A percentile compares a stretch with the other conserved stretches of the same genome.
Evolutionary conservation across 1,140 invertebrate species (phyloP).

Genomic region (Luehdorfia chinensis): DNA sequence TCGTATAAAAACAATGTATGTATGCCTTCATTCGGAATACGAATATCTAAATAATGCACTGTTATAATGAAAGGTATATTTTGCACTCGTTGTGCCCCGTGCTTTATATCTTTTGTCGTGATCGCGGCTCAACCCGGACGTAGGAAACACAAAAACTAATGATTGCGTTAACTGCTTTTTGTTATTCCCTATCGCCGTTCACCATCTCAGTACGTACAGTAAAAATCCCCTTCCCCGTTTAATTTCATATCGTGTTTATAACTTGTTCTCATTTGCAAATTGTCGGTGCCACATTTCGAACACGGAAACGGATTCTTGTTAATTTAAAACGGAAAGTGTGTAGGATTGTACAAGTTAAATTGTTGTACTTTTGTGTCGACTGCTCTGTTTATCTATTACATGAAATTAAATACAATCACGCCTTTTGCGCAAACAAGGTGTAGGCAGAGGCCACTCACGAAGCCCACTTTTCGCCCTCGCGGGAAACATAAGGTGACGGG

Average conservation of each 20-base stretch:
- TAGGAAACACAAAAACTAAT: slow-evolving; percentile 34
- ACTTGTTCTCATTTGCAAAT: slow-evolving; percentile 18
- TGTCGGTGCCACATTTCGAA: background rate
- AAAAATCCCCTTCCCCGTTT: background rate
- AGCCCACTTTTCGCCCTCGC: too few relatives aligned
- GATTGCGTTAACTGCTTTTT: slow-evolving; percentile 32
- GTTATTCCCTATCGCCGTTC: slow-evolving; percentile 21
- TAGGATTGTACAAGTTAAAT: too few relatives aligned
- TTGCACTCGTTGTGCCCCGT: slow-evolving; percentile 12
- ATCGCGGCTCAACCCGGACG: slow-evolving; percentile 11
- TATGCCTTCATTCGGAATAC: too few relatives aligned
- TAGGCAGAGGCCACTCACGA: too few relatives aligned
- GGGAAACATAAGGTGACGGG: too few relatives aligned
- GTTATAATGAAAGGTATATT: background rate
- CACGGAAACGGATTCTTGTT: slow-evolving; percentile 15
- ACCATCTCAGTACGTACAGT: background rate
- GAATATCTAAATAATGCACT: too few relatives aligned
- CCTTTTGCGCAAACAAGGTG: too few relatives aligned
- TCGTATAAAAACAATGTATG: too few relatives aligned
- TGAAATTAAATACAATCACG: too few relatives aligned
- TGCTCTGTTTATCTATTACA: too few relatives aligned
- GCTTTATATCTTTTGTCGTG: slow-evolving; percentile 20
- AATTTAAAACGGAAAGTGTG: background rate
- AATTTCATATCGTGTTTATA: background rate
- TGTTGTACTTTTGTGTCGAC: too few relatives aligned